These are phyloP conservation scores for Scomber scombrus DNA, from an alignment of 2,113 vertebrate genomes.

Conservation along the genomic window DNA sequence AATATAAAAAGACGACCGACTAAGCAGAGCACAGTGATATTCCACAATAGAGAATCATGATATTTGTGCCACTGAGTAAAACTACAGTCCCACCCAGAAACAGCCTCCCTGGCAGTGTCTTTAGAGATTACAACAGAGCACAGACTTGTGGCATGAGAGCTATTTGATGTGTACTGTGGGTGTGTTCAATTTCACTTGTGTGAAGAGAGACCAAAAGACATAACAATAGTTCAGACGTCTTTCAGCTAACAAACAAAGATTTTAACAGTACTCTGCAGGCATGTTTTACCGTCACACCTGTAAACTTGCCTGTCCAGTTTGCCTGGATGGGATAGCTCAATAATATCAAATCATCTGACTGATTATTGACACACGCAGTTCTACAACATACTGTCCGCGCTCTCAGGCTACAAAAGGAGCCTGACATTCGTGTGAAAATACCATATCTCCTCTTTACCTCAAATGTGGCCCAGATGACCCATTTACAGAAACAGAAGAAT, in stretches of 20 bases:
- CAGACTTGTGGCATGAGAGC: conserved; percentile 44
- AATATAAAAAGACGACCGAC: conserved; percentile 38
- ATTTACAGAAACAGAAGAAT: conserved; percentile 69
- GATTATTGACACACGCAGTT: background rate
- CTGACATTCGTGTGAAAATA: conserved; percentile 2
- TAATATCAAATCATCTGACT: conserved; percentile 5
- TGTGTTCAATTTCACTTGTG: conserved; percentile 58
- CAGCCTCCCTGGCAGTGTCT: background rate
- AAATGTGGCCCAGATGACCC: conserved; percentile 55
- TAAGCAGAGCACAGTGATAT: conserved; percentile 47
- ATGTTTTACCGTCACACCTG: conserved; percentile 9
- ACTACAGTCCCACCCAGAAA: conserved; percentile 20
- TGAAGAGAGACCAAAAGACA: conserved; percentile 30
- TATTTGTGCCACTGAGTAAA: conserved; percentile 10
- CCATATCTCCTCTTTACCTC: conserved; percentile 25
- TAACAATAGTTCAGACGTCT: conserved; percentile 49
- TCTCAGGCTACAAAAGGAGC: background rate
- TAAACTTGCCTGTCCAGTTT: conserved; percentile 67
- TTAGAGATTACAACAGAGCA: conserved; percentile 21
- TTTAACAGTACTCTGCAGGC: conserved; percentile 35
- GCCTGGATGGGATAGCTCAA: conserved; percentile 1
- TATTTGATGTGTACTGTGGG: conserved; percentile 66
- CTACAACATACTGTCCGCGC: background rate
- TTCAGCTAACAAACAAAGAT: conserved; percentile 60
- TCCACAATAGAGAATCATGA: conserved; percentile 51